Evolutionary conservation across 2,797 vertebrate genomes (phyloP).

Genomic region (Chrosomus eos): DNA sequence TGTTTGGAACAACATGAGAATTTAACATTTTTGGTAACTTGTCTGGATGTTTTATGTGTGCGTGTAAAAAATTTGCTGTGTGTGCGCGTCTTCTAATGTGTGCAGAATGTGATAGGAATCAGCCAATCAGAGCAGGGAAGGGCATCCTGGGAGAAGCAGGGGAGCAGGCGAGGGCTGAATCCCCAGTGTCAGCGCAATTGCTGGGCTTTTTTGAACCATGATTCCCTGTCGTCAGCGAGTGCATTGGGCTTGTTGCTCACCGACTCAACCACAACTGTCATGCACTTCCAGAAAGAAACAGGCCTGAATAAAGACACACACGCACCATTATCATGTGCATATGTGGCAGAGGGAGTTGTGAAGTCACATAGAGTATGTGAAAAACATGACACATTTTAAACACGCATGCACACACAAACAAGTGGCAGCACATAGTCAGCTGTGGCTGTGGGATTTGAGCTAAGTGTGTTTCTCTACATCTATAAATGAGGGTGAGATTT

Average conservation of each 20-base stretch:
- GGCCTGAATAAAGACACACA: background rate
- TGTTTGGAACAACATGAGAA: background rate
- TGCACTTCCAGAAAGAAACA: constrained; percentile 1
- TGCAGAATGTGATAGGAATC: background rate
- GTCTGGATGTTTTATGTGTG: background rate
- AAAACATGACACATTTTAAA: background rate
- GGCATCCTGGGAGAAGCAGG: constrained; percentile 29
- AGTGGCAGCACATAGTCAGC: background rate
- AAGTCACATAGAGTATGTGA: background rate
- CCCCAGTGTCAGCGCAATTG: constrained; percentile 29
- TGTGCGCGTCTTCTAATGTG: background rate
- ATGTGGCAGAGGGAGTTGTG: background rate
- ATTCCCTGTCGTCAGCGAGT: constrained; percentile 46
- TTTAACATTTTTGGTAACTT: accelerated
- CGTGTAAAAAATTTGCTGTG: background rate
- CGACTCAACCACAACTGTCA: constrained; percentile 24
- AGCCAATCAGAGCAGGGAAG: constrained; percentile 38
- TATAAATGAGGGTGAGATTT: constrained; percentile 41
- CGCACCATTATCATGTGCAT: background rate
- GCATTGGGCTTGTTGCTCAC: constrained; percentile 1
- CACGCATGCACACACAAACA: background rate
- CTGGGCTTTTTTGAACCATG: constrained; percentile 36
- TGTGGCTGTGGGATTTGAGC: background rate
- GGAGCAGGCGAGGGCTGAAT: constrained; percentile 37
- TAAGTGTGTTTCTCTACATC: background rate